These are phyloP conservation scores for Myanophis thanlyinensis DNA, from an alignment of 2,113 vertebrate species.

Conservation along the genomic window DNA sequence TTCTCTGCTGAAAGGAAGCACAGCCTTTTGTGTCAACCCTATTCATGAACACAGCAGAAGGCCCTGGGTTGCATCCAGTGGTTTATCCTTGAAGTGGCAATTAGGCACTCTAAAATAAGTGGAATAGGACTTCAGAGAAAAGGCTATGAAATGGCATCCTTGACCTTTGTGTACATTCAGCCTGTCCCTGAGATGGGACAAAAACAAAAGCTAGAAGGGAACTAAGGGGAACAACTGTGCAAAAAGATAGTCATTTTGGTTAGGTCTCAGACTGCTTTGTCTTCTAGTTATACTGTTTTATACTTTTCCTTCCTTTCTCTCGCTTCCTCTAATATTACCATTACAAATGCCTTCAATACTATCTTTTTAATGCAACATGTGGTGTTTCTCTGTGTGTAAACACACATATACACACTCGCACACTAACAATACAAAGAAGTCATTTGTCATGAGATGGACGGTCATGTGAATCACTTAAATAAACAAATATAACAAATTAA, in stretches of 20 bases:
- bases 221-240: neutral
- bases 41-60: conserved; percentile 16
- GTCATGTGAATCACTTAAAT: neutral
- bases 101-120: conserved; percentile 29
- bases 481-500: neutral
- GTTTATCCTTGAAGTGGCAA: conserved; percentile 27
- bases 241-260: neutral
- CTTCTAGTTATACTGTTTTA: neutral
- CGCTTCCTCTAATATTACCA: neutral
- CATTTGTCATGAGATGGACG: neutral
- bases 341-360: neutral
- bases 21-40: neutral
- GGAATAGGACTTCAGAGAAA: conserved; percentile 18
- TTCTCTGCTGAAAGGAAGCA: neutral
- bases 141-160: conserved; percentile 38
- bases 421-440: neutral
- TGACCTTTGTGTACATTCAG: conserved; percentile 30
- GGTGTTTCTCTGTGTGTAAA: neutral
- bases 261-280: neutral
- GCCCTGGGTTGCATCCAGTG: conserved; percentile 8
- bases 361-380: neutral
- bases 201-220: neutral
- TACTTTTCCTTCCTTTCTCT: neutral
- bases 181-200: neutral
- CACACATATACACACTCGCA: neutral